Percentiles rank a stretch among this genome's conserved stretches.
Conservation (phyloP, 2,113 vertebrate genomes). For the Carettochelys insculpta region DNA sequence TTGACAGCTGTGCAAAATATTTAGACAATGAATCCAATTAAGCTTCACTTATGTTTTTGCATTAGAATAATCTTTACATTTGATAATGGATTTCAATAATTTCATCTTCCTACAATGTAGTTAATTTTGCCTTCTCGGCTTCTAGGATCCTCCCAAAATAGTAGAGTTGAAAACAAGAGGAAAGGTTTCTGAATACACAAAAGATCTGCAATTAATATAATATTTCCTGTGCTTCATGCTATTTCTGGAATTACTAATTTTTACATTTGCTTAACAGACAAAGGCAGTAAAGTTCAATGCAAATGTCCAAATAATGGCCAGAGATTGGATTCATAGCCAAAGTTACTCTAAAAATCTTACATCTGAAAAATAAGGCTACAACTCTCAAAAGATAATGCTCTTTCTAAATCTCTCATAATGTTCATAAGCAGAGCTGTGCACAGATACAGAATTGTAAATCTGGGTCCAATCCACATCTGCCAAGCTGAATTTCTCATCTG, state of each 20-base stretch:
- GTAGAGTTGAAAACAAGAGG: neutral
- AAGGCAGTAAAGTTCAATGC: neutral
- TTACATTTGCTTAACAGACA: neutral
- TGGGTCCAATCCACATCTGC: too few species aligned
- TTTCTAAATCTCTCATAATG: neutral
- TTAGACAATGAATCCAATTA: slow-evolving; percentile 41
- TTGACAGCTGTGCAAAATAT: slow-evolving; percentile 19
- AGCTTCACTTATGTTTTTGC: neutral
- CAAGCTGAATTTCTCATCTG: too few species aligned
- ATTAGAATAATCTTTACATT: neutral
- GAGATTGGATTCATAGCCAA: neutral
- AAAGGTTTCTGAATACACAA: neutral
- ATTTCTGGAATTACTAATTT: neutral
- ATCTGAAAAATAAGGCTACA: neutral
- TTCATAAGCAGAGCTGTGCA: too few species aligned
- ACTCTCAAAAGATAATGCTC: neutral
- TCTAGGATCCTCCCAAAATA: neutral
- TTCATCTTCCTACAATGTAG: neutral
- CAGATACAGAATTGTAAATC: too few species aligned
- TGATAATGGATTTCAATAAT: neutral
- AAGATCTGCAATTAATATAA: neutral
- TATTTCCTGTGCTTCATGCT: neutral
- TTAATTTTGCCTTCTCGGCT: neutral
- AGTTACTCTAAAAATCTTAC: neutral
- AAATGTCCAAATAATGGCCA: fast-evolving